Evolutionary conservation across 2,888 invertebrate species (phyloP).

Genomic region (Lasioglossum pauxillum): DNA sequence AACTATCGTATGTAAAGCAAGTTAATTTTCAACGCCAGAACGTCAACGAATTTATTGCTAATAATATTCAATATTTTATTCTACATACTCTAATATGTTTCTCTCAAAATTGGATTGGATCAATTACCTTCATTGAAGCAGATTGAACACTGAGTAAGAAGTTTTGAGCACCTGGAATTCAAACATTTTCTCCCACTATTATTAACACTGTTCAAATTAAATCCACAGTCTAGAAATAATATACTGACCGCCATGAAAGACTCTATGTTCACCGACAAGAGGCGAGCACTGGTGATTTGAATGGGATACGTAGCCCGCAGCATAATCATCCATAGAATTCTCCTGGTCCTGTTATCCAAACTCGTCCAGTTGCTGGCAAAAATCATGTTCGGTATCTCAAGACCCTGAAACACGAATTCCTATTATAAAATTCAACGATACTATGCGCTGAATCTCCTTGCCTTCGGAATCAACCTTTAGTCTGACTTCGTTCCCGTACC

Average conservation of each 20-base stretch:
- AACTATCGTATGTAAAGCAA: not conserved
- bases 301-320: conserved; percentile 41
- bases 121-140: conserved; percentile 8
- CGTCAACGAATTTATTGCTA: not conserved
- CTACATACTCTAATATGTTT: not conserved
- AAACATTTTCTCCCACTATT: not conserved
- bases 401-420: conserved; percentile 18
- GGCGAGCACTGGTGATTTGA: conserved; percentile 32
- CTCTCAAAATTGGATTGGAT: not conserved
- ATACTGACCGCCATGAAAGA: conserved; percentile 39
- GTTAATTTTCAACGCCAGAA: not conserved
- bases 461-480: conserved; percentile 29
- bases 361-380: conserved; percentile 35
- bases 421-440: not conserved
- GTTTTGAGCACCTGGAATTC: conserved; percentile 44
- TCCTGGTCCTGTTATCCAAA: conserved; percentile 19
- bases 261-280: conserved; percentile 46
- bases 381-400: conserved; percentile 20
- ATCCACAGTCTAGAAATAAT: not conserved
- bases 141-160: conserved; percentile 45
- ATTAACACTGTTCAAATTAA: not conserved
- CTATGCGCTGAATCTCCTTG: not conserved
- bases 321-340: conserved; percentile 45
- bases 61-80: not conserved
- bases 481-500: conserved; percentile 56